Evolutionary conservation across 2,113 vertebrate species (phyloP).

Genomic region (Bos javanicus): DNA sequence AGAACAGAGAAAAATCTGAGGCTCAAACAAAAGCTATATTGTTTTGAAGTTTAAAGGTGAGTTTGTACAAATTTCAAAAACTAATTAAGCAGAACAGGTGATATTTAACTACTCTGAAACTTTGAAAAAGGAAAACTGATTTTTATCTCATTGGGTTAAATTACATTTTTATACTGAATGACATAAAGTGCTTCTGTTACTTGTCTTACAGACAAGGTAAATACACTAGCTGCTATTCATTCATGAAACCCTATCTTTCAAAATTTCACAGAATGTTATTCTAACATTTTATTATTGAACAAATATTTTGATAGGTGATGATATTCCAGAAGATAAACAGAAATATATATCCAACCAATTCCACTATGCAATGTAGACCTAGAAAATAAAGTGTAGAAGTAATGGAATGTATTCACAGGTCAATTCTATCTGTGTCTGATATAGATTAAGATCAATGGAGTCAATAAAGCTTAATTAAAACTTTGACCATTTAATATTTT

Average conservation of each 20-base stretch:
- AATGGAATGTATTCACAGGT: neutral
- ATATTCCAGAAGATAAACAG: conserved; percentile 53
- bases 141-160: conserved; percentile 79
- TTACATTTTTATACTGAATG: conserved; percentile 81
- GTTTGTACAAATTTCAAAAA: conserved; percentile 78
- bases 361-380: neutral
- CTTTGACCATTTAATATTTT: conserved; percentile 42
- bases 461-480: conserved; percentile 54
- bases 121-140: conserved; percentile 74
- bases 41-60: conserved; percentile 75
- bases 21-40: conserved; percentile 62
- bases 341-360: neutral
- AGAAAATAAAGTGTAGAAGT: neutral
- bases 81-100: conserved; percentile 79
- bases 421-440: neutral
- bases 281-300: conserved; percentile 65
- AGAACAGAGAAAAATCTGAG: conserved; percentile 50
- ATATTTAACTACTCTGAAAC: conserved; percentile 77
- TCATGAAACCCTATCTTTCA: conserved; percentile 52
- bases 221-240: conserved; percentile 40
- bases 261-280: conserved; percentile 65
- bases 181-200: conserved; percentile 69
- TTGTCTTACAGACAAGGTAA: conserved; percentile 64
- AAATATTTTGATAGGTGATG: conserved; percentile 60
- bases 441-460: conserved; percentile 28